Evolutionary conservation across 1,140 invertebrate species (phyloP).

Genomic region (Leucophenga varia): DNA sequence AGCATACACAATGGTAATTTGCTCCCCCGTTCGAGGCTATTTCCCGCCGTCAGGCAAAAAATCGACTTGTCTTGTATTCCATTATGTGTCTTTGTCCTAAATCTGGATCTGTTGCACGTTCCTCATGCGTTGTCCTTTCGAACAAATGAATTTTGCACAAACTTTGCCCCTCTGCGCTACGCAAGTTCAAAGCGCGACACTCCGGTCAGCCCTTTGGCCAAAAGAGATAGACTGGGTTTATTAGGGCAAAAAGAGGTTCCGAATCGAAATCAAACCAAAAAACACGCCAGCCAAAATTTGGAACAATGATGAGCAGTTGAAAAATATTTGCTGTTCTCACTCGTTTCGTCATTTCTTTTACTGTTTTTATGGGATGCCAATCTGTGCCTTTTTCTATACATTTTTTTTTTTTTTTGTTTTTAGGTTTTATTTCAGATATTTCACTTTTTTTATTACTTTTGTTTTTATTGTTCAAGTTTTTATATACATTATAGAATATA

Average conservation of each 20-base stretch:
- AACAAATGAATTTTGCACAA: too few species aligned
- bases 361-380: too few species aligned
- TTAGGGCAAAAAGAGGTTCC: too few species aligned
- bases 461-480: too few species aligned
- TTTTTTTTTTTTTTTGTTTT: constrained; percentile 2
- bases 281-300: constrained; percentile 9
- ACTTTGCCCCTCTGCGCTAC: too few species aligned
- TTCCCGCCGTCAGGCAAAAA: constrained; percentile 6
- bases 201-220: too few species aligned
- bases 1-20: constrained; percentile 1
- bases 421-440: constrained; percentile 32
- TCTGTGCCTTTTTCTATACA: constrained; percentile 25
- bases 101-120: background rate
- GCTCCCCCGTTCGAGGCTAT: background rate
- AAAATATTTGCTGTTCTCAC: constrained; percentile 42
- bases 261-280: constrained; percentile 13
- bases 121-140: too few species aligned
- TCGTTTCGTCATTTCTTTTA: constrained; percentile 21
- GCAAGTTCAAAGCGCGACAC: too few species aligned
- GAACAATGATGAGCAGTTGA: constrained; percentile 40
- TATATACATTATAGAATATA: too few species aligned
- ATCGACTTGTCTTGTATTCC: background rate
- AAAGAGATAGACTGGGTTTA: too few species aligned
- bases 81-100: too few species aligned
- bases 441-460: constrained; percentile 7